Percentiles rank a stretch among this genome's conserved stretches.
Evolutionary conservation across 2,888 invertebrate genomes (phyloP).

Genomic region (Drosophila demipolita): DNA sequence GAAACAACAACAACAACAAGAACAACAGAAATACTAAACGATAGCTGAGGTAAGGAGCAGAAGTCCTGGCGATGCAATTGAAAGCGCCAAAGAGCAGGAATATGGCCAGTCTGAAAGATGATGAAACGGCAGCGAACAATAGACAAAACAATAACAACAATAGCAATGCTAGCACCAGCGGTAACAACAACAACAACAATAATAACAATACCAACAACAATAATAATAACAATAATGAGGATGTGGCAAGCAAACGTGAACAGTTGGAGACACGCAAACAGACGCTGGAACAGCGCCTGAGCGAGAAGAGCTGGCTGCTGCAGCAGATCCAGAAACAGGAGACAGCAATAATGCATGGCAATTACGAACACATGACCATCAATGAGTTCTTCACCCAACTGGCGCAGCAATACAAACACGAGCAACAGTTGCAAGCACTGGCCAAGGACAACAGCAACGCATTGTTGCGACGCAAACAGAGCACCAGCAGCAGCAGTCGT

Average conservation of each 20-base stretch:
- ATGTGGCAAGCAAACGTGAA: conserved; percentile 72
- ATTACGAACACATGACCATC: conserved; percentile 80
- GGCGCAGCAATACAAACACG: conserved; percentile 79
- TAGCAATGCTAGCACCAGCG: conserved; percentile 15
- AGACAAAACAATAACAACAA: conserved; percentile 46
- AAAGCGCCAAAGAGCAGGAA: conserved; percentile 69
- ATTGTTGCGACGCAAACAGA: conserved; percentile 80
- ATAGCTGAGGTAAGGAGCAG: conserved; percentile 42
- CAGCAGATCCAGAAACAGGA: conserved; percentile 85
- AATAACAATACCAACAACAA: conserved; percentile 29
- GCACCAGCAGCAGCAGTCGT: conserved; percentile 62
- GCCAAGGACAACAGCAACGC: conserved; percentile 59
- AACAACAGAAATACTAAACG: conserved; percentile 22
- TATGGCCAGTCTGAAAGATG: conserved; percentile 77
- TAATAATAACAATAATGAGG: conserved; percentile 60
- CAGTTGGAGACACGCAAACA: conserved; percentile 82
- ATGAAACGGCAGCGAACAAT: conserved; percentile 63
- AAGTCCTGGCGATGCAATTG: conserved; percentile 75
- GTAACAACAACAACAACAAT: conserved; percentile 23
- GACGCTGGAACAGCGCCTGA: conserved; percentile 82
- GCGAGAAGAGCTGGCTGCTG: conserved; percentile 84
- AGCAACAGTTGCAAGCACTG: conserved; percentile 61
- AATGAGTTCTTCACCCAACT: conserved; percentile 80
- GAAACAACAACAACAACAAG: conserved; percentile 13
- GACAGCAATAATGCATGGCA: conserved; percentile 83